phyloP scores from a whole-genome alignment of 2,797 vertebrate genomes.

The Spinus olivaceus region DNA sequence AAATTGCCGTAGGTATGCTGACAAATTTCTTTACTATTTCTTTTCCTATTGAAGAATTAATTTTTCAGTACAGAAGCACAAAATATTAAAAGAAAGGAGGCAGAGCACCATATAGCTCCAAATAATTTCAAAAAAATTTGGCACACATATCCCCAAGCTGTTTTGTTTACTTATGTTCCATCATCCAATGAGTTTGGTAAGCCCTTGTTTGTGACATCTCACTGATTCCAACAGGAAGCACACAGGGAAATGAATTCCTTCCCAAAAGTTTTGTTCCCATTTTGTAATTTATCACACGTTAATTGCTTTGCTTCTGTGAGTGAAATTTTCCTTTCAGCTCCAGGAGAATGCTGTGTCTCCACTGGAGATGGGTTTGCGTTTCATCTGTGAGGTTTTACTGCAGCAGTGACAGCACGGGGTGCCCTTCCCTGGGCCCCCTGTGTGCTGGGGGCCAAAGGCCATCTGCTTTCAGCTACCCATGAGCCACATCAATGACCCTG shows the following conservation, averaged over 20 bases:
- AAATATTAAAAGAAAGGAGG: background rate
- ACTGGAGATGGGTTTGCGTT: background rate
- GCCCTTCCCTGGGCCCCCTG: background rate
- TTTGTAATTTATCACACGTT: background rate
- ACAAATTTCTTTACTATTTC: background rate
- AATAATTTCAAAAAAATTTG: background rate
- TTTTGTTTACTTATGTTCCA: background rate
- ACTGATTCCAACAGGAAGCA: background rate
- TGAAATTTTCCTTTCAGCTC: background rate
- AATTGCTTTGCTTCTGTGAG: background rate
- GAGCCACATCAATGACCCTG: slow-evolving; percentile 27
- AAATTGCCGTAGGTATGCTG: background rate
- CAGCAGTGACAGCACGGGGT: background rate
- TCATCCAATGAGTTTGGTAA: background rate
- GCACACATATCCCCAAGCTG: background rate
- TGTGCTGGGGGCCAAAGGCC: slow-evolving; percentile 26
- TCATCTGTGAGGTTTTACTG: background rate
- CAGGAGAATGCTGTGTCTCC: background rate
- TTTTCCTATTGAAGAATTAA: background rate
- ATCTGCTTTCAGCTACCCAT: background rate
- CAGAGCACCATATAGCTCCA: background rate
- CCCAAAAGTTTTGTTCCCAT: background rate
- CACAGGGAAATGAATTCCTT: background rate
- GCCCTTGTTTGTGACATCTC: background rate
- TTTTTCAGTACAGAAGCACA: background rate